phyloP scores from a whole-genome alignment of 2,797 vertebrate species.

The Pipistrellus kuhlii region DNA sequence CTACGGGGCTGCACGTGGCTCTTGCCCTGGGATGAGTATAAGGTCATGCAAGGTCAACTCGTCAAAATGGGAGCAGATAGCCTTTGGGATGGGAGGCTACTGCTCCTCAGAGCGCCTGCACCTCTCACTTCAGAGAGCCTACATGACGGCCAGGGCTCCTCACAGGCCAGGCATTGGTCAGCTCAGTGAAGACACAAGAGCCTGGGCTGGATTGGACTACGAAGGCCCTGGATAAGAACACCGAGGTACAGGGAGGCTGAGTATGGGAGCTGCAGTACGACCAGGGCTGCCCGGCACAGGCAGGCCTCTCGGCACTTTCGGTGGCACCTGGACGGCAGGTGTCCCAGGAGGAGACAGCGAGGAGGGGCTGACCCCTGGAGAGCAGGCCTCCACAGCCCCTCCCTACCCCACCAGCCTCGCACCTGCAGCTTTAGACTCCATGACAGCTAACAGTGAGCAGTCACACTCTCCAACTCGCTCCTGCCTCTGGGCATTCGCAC shows the following conservation, averaged over 20 bases:
- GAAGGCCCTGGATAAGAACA: not conserved
- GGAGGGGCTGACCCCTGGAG: not conserved
- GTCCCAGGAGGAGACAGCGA: not conserved
- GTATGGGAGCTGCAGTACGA: too few relatives aligned
- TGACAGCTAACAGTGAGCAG: not conserved
- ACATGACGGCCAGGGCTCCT: not conserved
- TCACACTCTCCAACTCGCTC: too few relatives aligned
- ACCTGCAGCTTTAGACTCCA: not conserved
- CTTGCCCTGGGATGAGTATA: not conserved
- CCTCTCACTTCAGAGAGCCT: not conserved
- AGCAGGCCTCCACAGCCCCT: not conserved
- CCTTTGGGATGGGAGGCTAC: not conserved
- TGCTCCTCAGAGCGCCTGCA: not conserved
- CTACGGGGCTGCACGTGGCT: not conserved
- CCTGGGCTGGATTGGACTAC: not conserved
- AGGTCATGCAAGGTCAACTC: not conserved
- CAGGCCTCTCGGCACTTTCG: not conserved
- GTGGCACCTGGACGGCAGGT: not conserved
- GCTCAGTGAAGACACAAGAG: not conserved
- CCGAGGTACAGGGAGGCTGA: not conserved
- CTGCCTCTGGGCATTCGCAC: not conserved
- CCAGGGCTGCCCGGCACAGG: not conserved
- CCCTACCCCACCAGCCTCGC: not conserved
- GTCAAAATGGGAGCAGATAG: not conserved
- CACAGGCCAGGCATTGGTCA: not conserved